These are phyloP conservation scores for Zaprionus capensis DNA, from an alignment of 1,140 invertebrate genomes.

Conservation along the genomic window DNA sequence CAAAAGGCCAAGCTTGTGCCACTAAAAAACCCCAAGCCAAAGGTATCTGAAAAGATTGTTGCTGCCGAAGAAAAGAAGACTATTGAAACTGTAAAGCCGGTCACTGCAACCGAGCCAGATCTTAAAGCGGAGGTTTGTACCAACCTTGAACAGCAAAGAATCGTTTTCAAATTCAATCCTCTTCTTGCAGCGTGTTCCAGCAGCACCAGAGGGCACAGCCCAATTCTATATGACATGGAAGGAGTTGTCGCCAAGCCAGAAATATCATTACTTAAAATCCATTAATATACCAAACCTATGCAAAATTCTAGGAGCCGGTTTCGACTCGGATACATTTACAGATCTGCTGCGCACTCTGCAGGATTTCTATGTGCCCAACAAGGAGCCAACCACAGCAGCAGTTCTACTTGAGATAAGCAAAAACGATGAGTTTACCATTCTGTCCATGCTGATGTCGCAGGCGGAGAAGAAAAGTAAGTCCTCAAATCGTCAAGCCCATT, in stretches of 20 bases:
- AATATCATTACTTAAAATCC: constrained; percentile 73
- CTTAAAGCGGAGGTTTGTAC: constrained; percentile 9
- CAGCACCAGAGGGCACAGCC: constrained; percentile 64
- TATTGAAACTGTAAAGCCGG: neutral
- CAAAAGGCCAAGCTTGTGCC: neutral
- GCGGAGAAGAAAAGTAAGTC: constrained; percentile 67
- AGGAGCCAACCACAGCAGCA: constrained; percentile 61
- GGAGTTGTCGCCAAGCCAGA: constrained; percentile 66
- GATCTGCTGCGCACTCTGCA: constrained; percentile 63
- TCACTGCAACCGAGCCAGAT: neutral
- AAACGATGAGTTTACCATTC: constrained; percentile 69
- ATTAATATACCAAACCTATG: constrained; percentile 65
- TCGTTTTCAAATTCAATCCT: neutral
- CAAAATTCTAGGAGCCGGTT: constrained; percentile 76
- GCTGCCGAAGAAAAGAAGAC: neutral
- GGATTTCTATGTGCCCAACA: constrained; percentile 71
- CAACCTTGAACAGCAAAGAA: neutral
- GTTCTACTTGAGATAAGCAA: constrained; percentile 69
- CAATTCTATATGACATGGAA: constrained; percentile 83
- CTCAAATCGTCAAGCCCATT: neutral
- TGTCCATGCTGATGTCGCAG: constrained; percentile 73
- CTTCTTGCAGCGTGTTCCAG: constrained; percentile 55
- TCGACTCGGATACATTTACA: constrained; percentile 72
- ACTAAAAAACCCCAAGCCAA: neutral
- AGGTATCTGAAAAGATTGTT: neutral